Conservation (phyloP, 2,888 invertebrate genomes). For the Cabera pusaria region DNA sequence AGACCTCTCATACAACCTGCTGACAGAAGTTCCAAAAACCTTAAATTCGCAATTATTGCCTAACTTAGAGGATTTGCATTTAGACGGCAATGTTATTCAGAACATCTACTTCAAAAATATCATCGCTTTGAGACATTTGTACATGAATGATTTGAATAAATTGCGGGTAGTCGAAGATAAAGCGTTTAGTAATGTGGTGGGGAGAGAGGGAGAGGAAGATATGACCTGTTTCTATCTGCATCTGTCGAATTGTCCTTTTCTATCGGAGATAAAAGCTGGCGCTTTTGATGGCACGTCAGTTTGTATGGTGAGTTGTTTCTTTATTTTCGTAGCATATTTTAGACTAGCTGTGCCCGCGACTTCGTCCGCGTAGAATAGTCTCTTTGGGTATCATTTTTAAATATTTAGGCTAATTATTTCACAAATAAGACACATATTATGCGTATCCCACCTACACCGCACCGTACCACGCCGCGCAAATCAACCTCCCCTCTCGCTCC, state of each 20-base stretch:
- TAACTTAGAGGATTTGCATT: constrained; percentile 68
- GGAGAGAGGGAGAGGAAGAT: constrained; percentile 48
- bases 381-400: too few species aligned
- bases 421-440: too few species aligned
- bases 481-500: too few species aligned
- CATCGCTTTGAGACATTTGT: constrained; percentile 66
- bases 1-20: constrained; percentile 78
- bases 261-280: constrained; percentile 64
- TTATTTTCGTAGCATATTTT: not conserved
- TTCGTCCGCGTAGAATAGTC: too few species aligned
- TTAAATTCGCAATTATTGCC: constrained; percentile 71
- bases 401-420: too few species aligned
- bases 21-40: constrained; percentile 69
- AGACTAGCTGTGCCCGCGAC: too few species aligned
- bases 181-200: constrained; percentile 75
- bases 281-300: constrained; percentile 76
- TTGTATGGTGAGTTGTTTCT: constrained; percentile 73
- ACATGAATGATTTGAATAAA: constrained; percentile 64
- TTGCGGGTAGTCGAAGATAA: constrained; percentile 63
- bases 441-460: too few species aligned
- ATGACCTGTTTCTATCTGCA: constrained; percentile 73
- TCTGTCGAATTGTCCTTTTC: constrained; percentile 68
- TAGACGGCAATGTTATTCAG: constrained; percentile 80
- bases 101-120: constrained; percentile 73
- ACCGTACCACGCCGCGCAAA: too few species aligned